Evolutionary conservation across 1,140 invertebrate genomes (phyloP), one percentile per base, ranked within the genome.

Genomic region (Bradysia coprophila): DNA sequence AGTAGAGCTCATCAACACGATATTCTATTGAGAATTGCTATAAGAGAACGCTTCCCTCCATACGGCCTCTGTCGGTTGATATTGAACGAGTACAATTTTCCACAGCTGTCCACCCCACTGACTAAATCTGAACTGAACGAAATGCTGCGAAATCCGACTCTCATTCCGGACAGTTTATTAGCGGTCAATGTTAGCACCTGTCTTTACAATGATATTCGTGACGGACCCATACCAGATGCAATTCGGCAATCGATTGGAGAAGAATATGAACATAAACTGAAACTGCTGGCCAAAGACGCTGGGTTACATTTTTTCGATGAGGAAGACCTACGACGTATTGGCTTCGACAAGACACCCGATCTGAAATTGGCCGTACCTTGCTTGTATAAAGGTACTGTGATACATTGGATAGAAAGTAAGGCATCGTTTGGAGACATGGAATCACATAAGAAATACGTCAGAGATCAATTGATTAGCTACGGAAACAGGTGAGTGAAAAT

Each of bases 351-450:
- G 66, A 96, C 92, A 10, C 91, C 91, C 8, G 92, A 95, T 62
- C 72, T 91, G 20, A 92, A 91, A 64, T 64, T 96, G 37, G 83
- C 90, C 55, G 67, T 93, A 21, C 91, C 91, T 2, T 80, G 94
- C 44, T 81, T 82, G 23, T 72, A 90, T 21, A 78, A 87, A 64
- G 85, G 82, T 5, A 73, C 78, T 54, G 72, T 94, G 18, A 73
- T 95, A 0, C 91, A 93, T 61, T 96, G 91, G 92, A 89, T 96
- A 46, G 92, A 96, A 65, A 93, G 89, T 47, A 95, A 96, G 66
- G 91, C 90, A 9, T 73, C 84, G 24, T 96, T 95, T 69, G 91
- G 86, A 3, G 84, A 89, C 64, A 67, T 74, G 44, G 72, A 79
- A 47, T 75, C 76, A 43, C 90, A 95, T 63, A 71, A 75, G 34